Percentiles rank a stretch among this genome's conserved stretches.
phyloP scores from a whole-genome alignment of 2,113 vertebrate species.

The Limnothrissa miodon region DNA sequence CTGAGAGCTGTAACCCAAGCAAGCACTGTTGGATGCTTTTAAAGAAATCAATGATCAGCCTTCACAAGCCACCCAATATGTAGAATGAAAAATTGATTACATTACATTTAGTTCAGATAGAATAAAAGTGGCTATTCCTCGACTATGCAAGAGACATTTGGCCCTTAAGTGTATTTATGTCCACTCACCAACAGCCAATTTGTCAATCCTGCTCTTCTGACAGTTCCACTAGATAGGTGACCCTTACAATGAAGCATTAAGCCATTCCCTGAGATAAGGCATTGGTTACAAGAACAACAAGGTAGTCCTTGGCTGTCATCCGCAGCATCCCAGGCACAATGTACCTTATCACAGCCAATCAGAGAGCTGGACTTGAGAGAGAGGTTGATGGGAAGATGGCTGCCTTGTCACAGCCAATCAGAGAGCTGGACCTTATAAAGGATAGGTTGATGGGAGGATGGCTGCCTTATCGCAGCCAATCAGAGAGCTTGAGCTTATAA shows the following conservation, averaged over 20 bases:
- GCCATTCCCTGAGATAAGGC: neutral
- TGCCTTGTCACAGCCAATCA: neutral
- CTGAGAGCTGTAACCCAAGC: neutral
- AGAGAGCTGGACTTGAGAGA: neutral
- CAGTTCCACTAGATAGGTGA: neutral
- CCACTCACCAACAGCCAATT: neutral
- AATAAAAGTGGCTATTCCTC: neutral
- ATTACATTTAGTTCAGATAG: neutral
- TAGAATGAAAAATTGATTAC: conserved; percentile 33
- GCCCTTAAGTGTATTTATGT: neutral
- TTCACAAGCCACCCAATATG: neutral
- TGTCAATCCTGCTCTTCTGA: neutral
- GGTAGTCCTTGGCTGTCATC: neutral
- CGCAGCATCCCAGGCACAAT: neutral
- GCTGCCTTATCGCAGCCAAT: neutral
- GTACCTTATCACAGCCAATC: neutral
- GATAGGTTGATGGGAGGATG: no score
- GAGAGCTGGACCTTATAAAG: neutral
- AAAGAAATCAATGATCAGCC: neutral
- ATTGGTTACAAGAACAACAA: neutral
- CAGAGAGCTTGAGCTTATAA: neutral
- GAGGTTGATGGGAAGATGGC: neutral
- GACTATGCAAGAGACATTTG: neutral
- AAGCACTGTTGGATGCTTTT: neutral
- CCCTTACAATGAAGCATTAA: neutral